phyloP scores from a whole-genome alignment of 2,888 invertebrate genomes.

The Punctoribates punctum region DNA sequence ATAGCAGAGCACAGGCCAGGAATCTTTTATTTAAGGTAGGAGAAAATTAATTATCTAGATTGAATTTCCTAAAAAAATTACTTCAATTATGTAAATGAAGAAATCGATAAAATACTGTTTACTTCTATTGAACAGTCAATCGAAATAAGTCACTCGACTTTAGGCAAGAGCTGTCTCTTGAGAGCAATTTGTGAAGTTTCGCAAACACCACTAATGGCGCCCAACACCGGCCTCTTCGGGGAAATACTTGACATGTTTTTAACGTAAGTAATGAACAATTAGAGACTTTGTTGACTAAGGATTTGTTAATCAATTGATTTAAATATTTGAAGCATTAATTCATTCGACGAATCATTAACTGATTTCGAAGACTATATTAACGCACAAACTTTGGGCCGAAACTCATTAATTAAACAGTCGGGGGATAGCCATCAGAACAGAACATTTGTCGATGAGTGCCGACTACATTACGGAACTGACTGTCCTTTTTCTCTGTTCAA shows the following conservation, averaged over 20 bases:
- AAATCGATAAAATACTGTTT: too few species aligned
- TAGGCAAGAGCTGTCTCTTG: slow-evolving; percentile 34
- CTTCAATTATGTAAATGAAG: too few species aligned
- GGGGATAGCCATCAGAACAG: background rate
- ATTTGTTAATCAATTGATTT: background rate
- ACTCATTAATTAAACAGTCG: background rate
- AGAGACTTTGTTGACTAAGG: background rate
- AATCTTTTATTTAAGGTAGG: slow-evolving; percentile 4
- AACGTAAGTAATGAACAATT: background rate
- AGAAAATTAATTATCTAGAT: background rate
- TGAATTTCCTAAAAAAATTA: too few species aligned
- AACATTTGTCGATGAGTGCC: slow-evolving; percentile 7
- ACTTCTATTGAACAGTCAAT: too few species aligned
- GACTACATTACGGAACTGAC: background rate
- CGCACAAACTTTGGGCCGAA: slow-evolving; percentile 19
- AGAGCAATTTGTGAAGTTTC: slow-evolving; percentile 38
- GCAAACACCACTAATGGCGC: slow-evolving; percentile 25
- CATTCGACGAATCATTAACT: background rate
- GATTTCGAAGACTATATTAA: slow-evolving; percentile 6
- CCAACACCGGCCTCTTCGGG: slow-evolving; percentile 20
- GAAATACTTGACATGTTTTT: slow-evolving; percentile 33
- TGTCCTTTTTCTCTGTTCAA: slow-evolving; percentile 40
- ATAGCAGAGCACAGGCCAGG: background rate
- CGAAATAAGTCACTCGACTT: slow-evolving; percentile 27
- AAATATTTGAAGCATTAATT: background rate